These are phyloP conservation scores for Hetaerina americana DNA, from an alignment of 1,140 invertebrate genomes.

Conservation along the genomic window DNA sequence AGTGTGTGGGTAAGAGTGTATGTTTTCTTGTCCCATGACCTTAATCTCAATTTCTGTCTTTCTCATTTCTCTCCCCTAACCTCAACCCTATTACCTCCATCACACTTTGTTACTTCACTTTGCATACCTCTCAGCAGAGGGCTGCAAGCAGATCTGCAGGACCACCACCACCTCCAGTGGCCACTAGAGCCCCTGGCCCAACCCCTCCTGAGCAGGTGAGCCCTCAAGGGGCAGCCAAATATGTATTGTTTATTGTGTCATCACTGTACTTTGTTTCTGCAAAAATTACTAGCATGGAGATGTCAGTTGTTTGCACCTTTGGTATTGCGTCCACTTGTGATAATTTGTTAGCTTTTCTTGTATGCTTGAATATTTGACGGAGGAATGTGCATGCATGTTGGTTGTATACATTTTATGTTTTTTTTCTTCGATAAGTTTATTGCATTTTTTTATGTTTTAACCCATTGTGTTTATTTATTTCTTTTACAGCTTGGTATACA, in stretches of 20 bases:
- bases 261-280: not conserved
- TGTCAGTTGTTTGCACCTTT: not conserved
- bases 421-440: not conserved
- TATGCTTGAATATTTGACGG: too few species aligned
- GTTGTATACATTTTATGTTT: too few species aligned
- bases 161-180: not conserved
- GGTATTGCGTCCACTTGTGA: not conserved
- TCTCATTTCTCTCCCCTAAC: not conserved
- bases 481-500: not conserved
- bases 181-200: slow-evolving; percentile 20
- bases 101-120: not conserved
- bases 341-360: not conserved
- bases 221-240: not conserved
- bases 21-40: not conserved
- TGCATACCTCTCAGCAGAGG: not conserved
- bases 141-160: not conserved
- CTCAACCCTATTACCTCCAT: not conserved
- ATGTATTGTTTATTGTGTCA: too few species aligned
- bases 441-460: not conserved
- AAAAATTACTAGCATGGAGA: not conserved
- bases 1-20: not conserved
- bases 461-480: not conserved
- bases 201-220: slow-evolving; percentile 43
- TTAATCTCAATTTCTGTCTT: not conserved
- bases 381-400: too few species aligned